A percentile compares a stretch with the other conserved stretches of the same genome.
Conservation (phyloP, 2,113 vertebrate genomes). For the Xiphophorus hellerii region DNA sequence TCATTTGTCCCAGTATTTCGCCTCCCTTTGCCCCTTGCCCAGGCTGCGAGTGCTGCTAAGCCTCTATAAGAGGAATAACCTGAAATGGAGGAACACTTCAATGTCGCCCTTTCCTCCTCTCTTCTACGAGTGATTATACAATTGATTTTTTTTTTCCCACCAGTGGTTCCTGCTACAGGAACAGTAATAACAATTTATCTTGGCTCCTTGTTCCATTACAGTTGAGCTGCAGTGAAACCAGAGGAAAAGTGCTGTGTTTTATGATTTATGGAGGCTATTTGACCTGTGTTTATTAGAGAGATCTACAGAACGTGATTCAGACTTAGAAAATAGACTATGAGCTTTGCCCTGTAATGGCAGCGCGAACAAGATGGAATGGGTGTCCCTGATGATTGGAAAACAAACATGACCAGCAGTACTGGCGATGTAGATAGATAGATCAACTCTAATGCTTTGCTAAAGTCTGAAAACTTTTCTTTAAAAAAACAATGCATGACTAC, state of each 20-base stretch:
- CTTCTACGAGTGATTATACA: slow-evolving; percentile 78
- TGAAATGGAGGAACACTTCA: slow-evolving; percentile 74
- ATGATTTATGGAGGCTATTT: slow-evolving; percentile 82
- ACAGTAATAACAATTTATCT: slow-evolving; percentile 83
- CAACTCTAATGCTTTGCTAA: slow-evolving; percentile 2
- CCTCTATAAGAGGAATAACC: slow-evolving; percentile 69
- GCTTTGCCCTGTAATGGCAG: slow-evolving; percentile 48
- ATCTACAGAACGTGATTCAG: slow-evolving; percentile 69
- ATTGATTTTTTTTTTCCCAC: slow-evolving; percentile 73
- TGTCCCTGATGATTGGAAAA: slow-evolving; percentile 59
- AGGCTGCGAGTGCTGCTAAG: slow-evolving; percentile 36
- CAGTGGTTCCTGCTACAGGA: slow-evolving; percentile 66
- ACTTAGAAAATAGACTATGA: slow-evolving; percentile 66
- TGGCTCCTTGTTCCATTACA: slow-evolving; percentile 79
- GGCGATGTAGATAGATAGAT: slow-evolving; percentile 32
- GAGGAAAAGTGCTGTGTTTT: slow-evolving; percentile 73
- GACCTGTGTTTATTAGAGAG: slow-evolving; percentile 78
- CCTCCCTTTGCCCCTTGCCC: slow-evolving; percentile 46
- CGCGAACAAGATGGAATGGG: slow-evolving; percentile 58
- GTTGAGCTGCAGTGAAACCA: slow-evolving; percentile 68
- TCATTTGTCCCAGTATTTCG: slow-evolving; percentile 49
- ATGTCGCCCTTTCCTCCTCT: slow-evolving; percentile 74
- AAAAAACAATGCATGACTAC: too few relatives aligned
- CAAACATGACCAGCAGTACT: slow-evolving; percentile 47
- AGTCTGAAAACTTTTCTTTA: not conserved